Evolutionary conservation across 2,888 invertebrate genomes (phyloP).

Genomic region (Heliconius cydno): DNA sequence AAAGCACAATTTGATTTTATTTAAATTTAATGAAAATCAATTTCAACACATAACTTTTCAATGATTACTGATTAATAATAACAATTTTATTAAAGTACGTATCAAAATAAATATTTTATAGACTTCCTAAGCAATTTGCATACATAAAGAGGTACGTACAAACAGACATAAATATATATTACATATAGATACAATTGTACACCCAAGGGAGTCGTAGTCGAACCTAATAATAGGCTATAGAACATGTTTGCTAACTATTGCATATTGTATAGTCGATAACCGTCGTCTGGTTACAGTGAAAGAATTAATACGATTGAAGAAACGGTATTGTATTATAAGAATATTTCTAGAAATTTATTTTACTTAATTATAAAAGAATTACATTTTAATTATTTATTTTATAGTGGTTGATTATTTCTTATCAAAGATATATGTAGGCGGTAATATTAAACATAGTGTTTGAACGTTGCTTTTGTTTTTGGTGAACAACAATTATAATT

Average conservation of each 20-base stretch:
- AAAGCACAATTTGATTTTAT: no score
- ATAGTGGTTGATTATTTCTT: neutral
- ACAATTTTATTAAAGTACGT: no score
- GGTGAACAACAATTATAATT: neutral
- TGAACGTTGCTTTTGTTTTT: neutral
- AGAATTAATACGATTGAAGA: neutral
- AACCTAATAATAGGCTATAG: constrained; percentile 35
- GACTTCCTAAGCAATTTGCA: neutral
- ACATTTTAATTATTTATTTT: neutral
- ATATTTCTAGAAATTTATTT: neutral
- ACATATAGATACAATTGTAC: constrained; percentile 2
- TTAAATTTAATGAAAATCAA: no score
- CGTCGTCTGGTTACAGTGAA: constrained; percentile 31
- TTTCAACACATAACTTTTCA: no score
- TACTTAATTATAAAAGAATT: neutral
- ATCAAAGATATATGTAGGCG: neutral
- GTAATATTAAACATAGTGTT: neutral
- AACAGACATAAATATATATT: neutral
- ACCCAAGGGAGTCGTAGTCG: constrained; percentile 29
- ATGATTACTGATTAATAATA: no score
- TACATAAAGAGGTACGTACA: neutral
- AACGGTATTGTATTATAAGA: neutral
- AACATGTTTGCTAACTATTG: constrained; percentile 31
- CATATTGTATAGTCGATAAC: constrained; percentile 38
- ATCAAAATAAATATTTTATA: neutral